Conservation (phyloP, 35 echinoderm and acorn worm genomes). For the Ptychodera flava region DNA sequence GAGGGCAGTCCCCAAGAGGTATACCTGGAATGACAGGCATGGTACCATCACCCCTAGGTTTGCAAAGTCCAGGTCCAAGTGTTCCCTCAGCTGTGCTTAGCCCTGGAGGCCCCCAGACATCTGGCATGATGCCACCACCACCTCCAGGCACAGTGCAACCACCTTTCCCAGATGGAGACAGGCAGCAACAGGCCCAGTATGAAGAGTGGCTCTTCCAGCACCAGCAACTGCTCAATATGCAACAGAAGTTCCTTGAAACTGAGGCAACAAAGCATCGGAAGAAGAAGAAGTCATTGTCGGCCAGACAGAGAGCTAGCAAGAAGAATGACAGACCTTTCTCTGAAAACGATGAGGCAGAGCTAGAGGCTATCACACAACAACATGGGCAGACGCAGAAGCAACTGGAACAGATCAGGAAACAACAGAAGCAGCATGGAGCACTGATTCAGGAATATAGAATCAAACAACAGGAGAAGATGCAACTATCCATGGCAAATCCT, state of each 20-base stretch:
- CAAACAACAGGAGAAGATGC: slow-evolving; percentile 58
- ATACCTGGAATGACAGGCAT: slow-evolving; percentile 19
- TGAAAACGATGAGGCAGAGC: slow-evolving; percentile 66
- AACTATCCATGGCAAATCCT: slow-evolving; percentile 16
- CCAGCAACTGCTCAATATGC: slow-evolving; percentile 65
- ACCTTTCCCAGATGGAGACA: slow-evolving; percentile 41
- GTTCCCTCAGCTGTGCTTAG: slow-evolving; percentile 13
- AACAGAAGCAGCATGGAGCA: slow-evolving; percentile 72
- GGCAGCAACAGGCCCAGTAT: slow-evolving; percentile 56
- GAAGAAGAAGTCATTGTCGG: slow-evolving; percentile 89
- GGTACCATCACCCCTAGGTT: slow-evolving; percentile 25
- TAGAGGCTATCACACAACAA: slow-evolving; percentile 77
- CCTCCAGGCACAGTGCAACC: slow-evolving; percentile 11
- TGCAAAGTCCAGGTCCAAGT: slow-evolving; percentile 32
- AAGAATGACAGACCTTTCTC: slow-evolving; percentile 80
- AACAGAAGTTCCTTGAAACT: slow-evolving; percentile 79
- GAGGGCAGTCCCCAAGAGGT: slow-evolving; percentile 39
- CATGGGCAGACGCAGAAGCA: slow-evolving; percentile 63
- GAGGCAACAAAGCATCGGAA: slow-evolving; percentile 84
- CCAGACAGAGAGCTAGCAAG: slow-evolving; percentile 70
- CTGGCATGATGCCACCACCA: slow-evolving; percentile 13
- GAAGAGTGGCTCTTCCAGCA: slow-evolving; percentile 76
- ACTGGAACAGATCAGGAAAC: slow-evolving; percentile 69
- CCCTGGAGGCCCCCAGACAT: slow-evolving; percentile 12
- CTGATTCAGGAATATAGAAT: slow-evolving; percentile 83